Conservation (phyloP, 64 coral and sea anemone species). For the Stichodactyla mertensii region DNA sequence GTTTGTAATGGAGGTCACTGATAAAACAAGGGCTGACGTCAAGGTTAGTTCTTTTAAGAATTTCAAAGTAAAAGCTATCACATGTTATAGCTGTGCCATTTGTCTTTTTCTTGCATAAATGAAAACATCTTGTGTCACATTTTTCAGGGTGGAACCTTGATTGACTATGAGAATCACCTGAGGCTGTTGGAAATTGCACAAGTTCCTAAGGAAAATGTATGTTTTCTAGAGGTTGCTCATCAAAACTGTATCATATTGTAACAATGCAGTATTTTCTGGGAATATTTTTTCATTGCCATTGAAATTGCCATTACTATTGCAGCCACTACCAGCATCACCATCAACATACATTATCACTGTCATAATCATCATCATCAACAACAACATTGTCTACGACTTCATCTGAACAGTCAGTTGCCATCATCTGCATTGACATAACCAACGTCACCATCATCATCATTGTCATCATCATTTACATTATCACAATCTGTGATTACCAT, state of each 20-base stretch:
- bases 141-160: constrained; percentile 87
- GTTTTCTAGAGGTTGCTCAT: background rate
- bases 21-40: constrained; percentile 97
- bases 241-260: background rate
- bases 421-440: too few relatives aligned
- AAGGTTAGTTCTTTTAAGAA: constrained; percentile 51
- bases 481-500: background rate
- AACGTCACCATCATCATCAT: background rate
- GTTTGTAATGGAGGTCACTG: constrained; percentile 98
- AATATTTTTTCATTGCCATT: too few relatives aligned
- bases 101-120: too few relatives aligned
- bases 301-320: too few relatives aligned
- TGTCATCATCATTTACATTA: background rate
- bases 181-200: constrained; percentile 95
- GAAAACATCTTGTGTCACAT: background rate
- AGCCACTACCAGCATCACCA: too few relatives aligned
- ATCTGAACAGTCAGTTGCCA: too few relatives aligned
- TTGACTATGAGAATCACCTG: constrained; percentile 82
- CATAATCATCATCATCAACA: too few relatives aligned
- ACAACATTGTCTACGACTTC: too few relatives aligned
- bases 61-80: too few relatives aligned
- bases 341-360: too few relatives aligned
- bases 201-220: constrained; percentile 96
- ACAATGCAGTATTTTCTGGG: too few relatives aligned
- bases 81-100: too few relatives aligned